Evolutionary conservation across 2,113 vertebrate genomes (phyloP).

Genomic region (Rhineura floridana): DNA sequence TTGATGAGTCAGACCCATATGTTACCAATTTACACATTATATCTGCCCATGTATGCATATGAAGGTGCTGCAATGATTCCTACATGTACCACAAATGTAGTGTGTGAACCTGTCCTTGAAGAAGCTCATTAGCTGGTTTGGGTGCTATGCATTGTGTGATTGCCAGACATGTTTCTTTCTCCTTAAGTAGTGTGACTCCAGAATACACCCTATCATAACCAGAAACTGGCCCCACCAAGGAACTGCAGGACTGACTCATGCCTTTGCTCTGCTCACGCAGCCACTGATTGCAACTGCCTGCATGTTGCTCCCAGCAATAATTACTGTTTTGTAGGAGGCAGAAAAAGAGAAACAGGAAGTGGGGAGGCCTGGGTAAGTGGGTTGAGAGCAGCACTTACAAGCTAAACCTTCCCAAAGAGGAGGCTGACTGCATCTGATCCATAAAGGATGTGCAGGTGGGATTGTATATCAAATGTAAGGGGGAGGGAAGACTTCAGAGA

Average conservation of each 20-base stretch:
- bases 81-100: not conserved
- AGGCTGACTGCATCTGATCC: not conserved
- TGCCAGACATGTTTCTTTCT: not conserved
- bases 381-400: conserved; percentile 5
- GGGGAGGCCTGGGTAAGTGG: conserved; percentile 13
- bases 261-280: conserved; percentile 3
- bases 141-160: not conserved
- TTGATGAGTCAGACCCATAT: conserved; percentile 13
- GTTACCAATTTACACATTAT: conserved; percentile 12
- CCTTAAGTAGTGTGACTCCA: not conserved
- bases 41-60: not conserved
- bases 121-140: not conserved
- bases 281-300: conserved; percentile 39
- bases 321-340: conserved; percentile 57
- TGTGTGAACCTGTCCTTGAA: not conserved
- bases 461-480: not conserved
- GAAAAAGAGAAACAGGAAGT: conserved; percentile 57
- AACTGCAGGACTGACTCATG: conserved; percentile 55
- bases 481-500: not conserved
- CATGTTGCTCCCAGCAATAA: conserved; percentile 51
- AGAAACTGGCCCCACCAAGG: conserved; percentile 15
- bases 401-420: not conserved
- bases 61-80: not conserved
- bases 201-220: conserved; percentile 11
- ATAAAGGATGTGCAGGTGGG: not conserved